Evolutionary conservation across 2,797 vertebrate genomes (phyloP).

Genomic region (Sebastes hubbsi): DNA sequence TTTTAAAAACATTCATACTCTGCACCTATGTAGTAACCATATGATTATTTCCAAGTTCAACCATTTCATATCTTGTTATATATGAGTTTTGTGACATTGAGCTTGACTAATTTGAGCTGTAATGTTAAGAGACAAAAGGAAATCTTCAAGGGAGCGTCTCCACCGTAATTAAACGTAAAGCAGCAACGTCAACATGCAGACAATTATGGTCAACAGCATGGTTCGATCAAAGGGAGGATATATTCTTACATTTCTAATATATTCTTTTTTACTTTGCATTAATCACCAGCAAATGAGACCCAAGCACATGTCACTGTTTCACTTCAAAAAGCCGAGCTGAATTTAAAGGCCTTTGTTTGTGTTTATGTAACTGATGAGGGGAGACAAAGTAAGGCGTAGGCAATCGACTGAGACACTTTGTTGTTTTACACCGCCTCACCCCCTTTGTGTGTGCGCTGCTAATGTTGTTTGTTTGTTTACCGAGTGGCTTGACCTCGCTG

Average conservation of each 20-base stretch:
- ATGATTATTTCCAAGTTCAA: slow-evolving; percentile 45
- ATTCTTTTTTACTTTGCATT: slow-evolving; percentile 71
- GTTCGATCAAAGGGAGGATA: slow-evolving; percentile 73
- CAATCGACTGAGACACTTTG: slow-evolving; percentile 78
- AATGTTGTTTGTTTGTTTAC: slow-evolving; percentile 77
- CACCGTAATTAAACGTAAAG: slow-evolving; percentile 77
- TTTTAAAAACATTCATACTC: slow-evolving; percentile 18
- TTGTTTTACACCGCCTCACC: slow-evolving; percentile 75
- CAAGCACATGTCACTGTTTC: slow-evolving; percentile 75
- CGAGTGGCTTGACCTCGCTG: slow-evolving; percentile 72
- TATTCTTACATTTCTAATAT: slow-evolving; percentile 60
- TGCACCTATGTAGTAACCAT: slow-evolving; percentile 10
- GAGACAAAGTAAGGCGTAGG: slow-evolving; percentile 79
- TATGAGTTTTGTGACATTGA: slow-evolving; percentile 71
- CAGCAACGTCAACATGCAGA: slow-evolving; percentile 63
- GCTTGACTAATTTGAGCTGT: slow-evolving; percentile 69
- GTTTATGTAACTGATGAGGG: slow-evolving; percentile 77
- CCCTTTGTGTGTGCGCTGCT: slow-evolving; percentile 68
- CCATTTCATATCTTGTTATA: slow-evolving; percentile 46
- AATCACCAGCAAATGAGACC: slow-evolving; percentile 78
- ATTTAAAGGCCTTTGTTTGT: slow-evolving; percentile 80
- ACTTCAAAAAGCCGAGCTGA: slow-evolving; percentile 71
- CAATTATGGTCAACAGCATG: slow-evolving; percentile 74
- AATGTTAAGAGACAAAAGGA: slow-evolving; percentile 69
- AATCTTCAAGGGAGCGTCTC: slow-evolving; percentile 66